These are phyloP conservation scores for Phania funesta DNA, from an alignment of 2,888 invertebrate genomes.

Conservation along the genomic window DNA sequence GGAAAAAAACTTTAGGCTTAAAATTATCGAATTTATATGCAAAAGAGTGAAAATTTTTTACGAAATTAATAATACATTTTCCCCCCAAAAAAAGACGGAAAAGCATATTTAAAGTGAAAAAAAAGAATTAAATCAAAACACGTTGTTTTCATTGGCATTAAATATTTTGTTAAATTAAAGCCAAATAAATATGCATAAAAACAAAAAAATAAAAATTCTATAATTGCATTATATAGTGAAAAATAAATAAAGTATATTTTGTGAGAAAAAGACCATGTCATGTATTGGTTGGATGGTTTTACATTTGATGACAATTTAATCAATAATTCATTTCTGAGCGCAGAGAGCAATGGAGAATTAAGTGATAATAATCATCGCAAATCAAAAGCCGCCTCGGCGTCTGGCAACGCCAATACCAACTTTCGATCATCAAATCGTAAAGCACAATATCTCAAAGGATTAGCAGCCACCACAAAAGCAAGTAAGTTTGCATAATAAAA, in stretches of 20 bases:
- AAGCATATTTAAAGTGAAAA: not conserved
- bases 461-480: slow-evolving; percentile 71
- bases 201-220: not conserved
- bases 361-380: slow-evolving; percentile 75
- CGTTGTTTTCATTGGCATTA: not conserved
- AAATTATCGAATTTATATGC: slow-evolving; percentile 1
- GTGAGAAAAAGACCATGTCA: slow-evolving; percentile 72
- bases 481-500: slow-evolving; percentile 73
- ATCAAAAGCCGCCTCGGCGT: slow-evolving; percentile 43
- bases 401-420: slow-evolving; percentile 14
- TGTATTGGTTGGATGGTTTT: slow-evolving; percentile 79
- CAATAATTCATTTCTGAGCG: slow-evolving; percentile 75
- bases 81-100: not conserved
- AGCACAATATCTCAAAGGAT: slow-evolving; percentile 54
- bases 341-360: slow-evolving; percentile 76
- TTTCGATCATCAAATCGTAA: slow-evolving; percentile 63
- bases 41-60: slow-evolving; percentile 10
- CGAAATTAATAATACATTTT: slow-evolving; percentile 22
- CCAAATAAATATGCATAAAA: not conserved
- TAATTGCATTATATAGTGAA: not conserved
- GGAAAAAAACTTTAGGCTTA: not conserved
- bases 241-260: not conserved
- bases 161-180: not conserved
- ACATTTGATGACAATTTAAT: slow-evolving; percentile 79
- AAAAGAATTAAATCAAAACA: slow-evolving; percentile 26